These are phyloP conservation scores for Tenebrosternarchus preto DNA, from an alignment of 2,113 vertebrate species.

Conservation along the genomic window DNA sequence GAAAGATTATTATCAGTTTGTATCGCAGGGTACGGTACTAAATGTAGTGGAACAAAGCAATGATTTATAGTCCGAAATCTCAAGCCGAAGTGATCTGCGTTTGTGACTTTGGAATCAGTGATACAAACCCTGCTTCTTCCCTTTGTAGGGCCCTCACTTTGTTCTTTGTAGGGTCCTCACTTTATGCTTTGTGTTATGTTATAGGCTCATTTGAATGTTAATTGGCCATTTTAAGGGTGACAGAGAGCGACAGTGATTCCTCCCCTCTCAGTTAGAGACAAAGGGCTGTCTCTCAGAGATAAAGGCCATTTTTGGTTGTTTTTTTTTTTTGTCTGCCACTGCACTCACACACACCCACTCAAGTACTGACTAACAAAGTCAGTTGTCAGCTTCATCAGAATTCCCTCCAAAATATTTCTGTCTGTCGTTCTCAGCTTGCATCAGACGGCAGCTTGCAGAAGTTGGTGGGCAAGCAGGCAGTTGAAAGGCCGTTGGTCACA, in stretches of 20 bases:
- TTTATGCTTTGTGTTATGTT: slow-evolving; percentile 49
- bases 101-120: not conserved
- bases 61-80: not conserved
- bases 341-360: slow-evolving; percentile 39
- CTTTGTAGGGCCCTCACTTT: not conserved
- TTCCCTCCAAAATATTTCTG: slow-evolving; percentile 22
- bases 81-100: not conserved
- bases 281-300: slow-evolving; percentile 69
- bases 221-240: slow-evolving; percentile 65
- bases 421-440: slow-evolving; percentile 29
- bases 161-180: slow-evolving; percentile 40
- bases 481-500: not conserved
- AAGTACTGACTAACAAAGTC: slow-evolving; percentile 57
- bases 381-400: slow-evolving; percentile 57
- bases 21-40: not conserved
- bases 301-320: slow-evolving; percentile 63
- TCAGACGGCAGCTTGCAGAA: slow-evolving; percentile 32
- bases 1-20: not conserved
- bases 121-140: not conserved
- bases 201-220: slow-evolving; percentile 70
- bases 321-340: slow-evolving; percentile 33
- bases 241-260: slow-evolving; percentile 47
- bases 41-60: too few relatives aligned
- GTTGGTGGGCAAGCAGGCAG: not conserved
- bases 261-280: slow-evolving; percentile 59